Evolutionary conservation across 2,113 vertebrate genomes (phyloP), one percentile per base, ranked within the genome.

Genomic region (Archilochus colubris): DNA sequence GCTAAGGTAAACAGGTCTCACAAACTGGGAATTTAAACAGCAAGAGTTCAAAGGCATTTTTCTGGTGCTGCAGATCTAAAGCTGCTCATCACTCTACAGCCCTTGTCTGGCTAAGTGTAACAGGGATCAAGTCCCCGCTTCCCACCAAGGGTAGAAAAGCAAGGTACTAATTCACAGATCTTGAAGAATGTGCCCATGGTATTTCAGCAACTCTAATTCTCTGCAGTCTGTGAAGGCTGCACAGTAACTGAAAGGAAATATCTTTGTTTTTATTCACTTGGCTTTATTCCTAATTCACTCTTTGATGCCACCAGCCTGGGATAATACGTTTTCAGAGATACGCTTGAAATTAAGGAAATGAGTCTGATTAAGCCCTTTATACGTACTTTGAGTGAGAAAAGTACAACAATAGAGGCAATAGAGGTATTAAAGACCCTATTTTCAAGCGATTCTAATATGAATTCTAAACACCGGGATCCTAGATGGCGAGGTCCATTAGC

Each of bases 271-370:
- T 93, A 92, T 95, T 94, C 88, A 81, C 68, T 96, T 96, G 96
- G 96, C 95, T 84, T 90, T 92, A 86, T 88, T 95, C 95, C 96
- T 95, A 96, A 96, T 95, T 96, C 83, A 72, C 77, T 95, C 95
- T 96, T 96, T 94, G 96, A 96, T 96, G 95, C 94, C 95, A 96
- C 94, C 88, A 86, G 96, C 80, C 86, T 93, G 92, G 74, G 96
- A 96, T 96, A 96, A 95, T 92, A 88, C 53, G 4, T 94, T 95
- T 93, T 90, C 73, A 94, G 82, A 96, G 86, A 90, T 92, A 95
- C 2, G 90, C 76, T 77, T 67, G 83, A 96, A 95, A 96, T 94
- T 95, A 95, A 96, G 95, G 95, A 96, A 96, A 94, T 92, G 82
- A 90, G 73, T 90, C 61, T 90, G 94, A 96, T 96, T 92, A 96